A percentile compares a stretch with the other conserved stretches of the same genome.
These are phyloP conservation scores for Orthosia incerta DNA, from an alignment of 2,888 invertebrate genomes.

Conservation along the genomic window DNA sequence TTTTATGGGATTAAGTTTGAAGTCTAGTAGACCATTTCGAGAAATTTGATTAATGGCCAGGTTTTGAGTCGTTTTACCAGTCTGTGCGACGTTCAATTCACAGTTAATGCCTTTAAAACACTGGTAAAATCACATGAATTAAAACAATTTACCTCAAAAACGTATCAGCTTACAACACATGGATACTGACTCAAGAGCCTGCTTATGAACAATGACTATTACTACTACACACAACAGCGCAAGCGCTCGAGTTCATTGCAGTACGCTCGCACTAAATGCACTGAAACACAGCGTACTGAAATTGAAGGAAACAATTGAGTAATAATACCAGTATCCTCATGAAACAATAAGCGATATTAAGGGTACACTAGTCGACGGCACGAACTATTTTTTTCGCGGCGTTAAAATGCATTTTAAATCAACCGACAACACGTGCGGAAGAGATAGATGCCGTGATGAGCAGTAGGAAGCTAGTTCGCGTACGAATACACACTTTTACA, in stretches of 20 bases:
- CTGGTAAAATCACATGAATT: not conserved
- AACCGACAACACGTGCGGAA: too few relatives aligned
- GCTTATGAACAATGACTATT: constrained; percentile 18
- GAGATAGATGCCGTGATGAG: too few relatives aligned
- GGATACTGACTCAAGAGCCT: not conserved
- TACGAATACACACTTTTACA: too few relatives aligned
- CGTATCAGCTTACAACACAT: not conserved
- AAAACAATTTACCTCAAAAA: constrained; percentile 17
- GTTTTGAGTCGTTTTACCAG: too few relatives aligned
- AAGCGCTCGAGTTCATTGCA: not conserved
- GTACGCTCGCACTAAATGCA: constrained; percentile 53
- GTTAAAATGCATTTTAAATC: too few relatives aligned
- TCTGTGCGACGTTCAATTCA: not conserved
- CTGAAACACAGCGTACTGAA: constrained; percentile 33
- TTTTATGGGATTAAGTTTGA: too few relatives aligned
- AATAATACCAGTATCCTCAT: constrained; percentile 1
- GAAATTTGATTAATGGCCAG: too few relatives aligned
- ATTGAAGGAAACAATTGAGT: constrained; percentile 30
- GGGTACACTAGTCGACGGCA: too few relatives aligned
- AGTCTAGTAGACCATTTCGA: too few relatives aligned
- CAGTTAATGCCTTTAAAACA: not conserved
- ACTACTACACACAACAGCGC: not conserved
- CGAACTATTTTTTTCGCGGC: too few relatives aligned
- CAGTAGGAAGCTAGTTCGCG: too few relatives aligned
- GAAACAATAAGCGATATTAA: not conserved